phyloP scores from a whole-genome alignment of 2,113 vertebrate genomes.

The Anarrhichthys ocellatus region DNA sequence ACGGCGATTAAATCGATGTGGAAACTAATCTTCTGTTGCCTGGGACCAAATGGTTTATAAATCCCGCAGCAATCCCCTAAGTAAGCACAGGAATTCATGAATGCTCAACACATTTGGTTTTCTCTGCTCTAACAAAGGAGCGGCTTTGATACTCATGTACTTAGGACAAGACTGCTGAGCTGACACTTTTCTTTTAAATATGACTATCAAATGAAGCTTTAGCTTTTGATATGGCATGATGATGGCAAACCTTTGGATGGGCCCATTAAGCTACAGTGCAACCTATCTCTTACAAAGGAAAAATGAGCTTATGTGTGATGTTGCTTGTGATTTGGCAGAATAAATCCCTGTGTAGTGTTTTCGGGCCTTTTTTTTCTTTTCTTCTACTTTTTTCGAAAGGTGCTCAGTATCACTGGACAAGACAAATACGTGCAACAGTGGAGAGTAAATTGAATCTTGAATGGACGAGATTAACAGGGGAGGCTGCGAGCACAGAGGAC shows the following conservation, averaged over 20 bases:
- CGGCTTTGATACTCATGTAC: constrained; percentile 66
- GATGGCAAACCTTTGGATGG: constrained; percentile 32
- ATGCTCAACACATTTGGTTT: constrained; percentile 64
- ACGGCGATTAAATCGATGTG: constrained; percentile 64
- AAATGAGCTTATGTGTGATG: constrained; percentile 25
- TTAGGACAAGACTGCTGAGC: constrained; percentile 69
- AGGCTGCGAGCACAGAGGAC: constrained; percentile 20
- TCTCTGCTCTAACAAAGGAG: constrained; percentile 60
- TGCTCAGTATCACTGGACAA: constrained; percentile 15
- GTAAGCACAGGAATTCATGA: constrained; percentile 70
- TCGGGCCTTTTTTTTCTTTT: not conserved
- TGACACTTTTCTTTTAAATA: constrained; percentile 66
- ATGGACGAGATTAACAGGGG: constrained; percentile 41
- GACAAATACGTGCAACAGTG: constrained; percentile 31
- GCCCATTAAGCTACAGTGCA: constrained; percentile 13
- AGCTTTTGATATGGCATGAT: constrained; percentile 52
- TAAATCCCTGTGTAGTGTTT: constrained; percentile 1
- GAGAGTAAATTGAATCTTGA: constrained; percentile 48
- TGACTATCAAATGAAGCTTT: constrained; percentile 71
- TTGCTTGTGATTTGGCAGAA: constrained; percentile 4
- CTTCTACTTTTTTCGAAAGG: constrained; percentile 26
- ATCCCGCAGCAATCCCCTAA: constrained; percentile 65
- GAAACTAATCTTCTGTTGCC: constrained; percentile 67
- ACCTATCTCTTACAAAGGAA: not conserved
- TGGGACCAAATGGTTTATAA: constrained; percentile 72